phyloP scores from a whole-genome alignment of 2,797 vertebrate genomes.

The Hipposideros larvatus region DNA sequence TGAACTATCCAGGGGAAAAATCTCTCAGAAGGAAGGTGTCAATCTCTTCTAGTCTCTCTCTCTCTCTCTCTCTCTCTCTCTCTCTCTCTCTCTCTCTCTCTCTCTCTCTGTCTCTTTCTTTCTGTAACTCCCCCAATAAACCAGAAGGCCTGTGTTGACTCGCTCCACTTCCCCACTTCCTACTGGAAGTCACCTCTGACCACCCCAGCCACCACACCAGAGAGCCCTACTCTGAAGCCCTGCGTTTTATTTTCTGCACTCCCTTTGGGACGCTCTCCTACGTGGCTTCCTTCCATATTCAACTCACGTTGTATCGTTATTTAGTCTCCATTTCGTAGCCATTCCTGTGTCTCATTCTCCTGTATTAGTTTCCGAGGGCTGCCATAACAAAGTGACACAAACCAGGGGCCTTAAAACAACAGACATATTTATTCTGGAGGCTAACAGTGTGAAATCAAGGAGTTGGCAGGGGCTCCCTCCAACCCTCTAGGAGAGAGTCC shows the following conservation, averaged over 20 bases:
- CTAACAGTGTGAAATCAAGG: background rate
- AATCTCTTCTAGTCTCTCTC: background rate
- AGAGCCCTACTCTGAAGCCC: too few relatives aligned
- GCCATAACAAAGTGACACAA: background rate
- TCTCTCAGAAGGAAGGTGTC: background rate
- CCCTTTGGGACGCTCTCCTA: background rate
- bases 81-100: too few relatives aligned
- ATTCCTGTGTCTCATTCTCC: background rate
- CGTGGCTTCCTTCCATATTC: rapidly evolving
- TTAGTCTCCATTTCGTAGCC: background rate
- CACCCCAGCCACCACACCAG: background rate
- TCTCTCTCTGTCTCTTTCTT: too few relatives aligned
- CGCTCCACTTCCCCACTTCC: rapidly evolving
- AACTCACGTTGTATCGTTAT: too few relatives aligned
- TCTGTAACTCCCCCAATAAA: background rate
- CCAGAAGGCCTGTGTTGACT: background rate
- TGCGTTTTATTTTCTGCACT: too few relatives aligned
- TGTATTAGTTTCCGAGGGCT: background rate
- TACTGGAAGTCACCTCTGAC: background rate
- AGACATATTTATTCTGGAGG: background rate
- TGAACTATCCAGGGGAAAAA: background rate
- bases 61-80: too few relatives aligned
- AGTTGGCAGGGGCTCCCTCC: background rate
- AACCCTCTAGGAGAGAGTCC: background rate
- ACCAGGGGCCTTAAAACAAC: background rate